phyloP scores from a whole-genome alignment of 1,140 invertebrate genomes.

The Tetragnatha versicolor region DNA sequence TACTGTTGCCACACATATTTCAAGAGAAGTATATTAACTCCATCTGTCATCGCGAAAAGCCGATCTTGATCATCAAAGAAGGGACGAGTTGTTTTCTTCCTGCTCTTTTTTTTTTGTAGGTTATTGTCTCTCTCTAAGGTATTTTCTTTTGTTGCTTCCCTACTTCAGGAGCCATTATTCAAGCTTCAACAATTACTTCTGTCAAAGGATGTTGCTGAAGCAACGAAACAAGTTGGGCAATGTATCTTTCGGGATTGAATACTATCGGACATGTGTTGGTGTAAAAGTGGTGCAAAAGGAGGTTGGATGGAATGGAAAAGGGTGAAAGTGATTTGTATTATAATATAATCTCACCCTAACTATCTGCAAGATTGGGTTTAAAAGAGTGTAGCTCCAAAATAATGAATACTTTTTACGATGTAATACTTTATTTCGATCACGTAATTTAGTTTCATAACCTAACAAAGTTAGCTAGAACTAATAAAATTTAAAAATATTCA shows the following conservation, averaged over 20 bases:
- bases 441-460: too few relatives aligned
- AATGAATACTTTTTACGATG: too few relatives aligned
- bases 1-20: neutral
- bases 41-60: conserved; percentile 22
- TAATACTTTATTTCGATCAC: too few relatives aligned
- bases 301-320: too few relatives aligned
- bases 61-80: conserved; percentile 17
- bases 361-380: too few relatives aligned
- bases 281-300: too few relatives aligned
- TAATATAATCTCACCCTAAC: too few relatives aligned
- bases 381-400: too few relatives aligned
- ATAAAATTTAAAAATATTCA: too few relatives aligned
- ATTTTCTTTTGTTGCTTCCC: neutral
- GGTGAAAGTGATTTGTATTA: too few relatives aligned
- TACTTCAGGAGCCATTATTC: conserved; percentile 9
- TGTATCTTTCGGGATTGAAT: neutral
- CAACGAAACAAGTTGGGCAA: neutral
- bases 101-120: too few relatives aligned
- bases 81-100: conserved; percentile 10
- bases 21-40: conserved; percentile 17
- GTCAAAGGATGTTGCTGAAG: neutral
- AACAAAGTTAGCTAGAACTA: too few relatives aligned
- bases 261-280: neutral
- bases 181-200: conserved; percentile 26
- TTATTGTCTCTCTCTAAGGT: neutral